Conservation (phyloP, 2,888 invertebrate species). For the Cryptus armator region DNA sequence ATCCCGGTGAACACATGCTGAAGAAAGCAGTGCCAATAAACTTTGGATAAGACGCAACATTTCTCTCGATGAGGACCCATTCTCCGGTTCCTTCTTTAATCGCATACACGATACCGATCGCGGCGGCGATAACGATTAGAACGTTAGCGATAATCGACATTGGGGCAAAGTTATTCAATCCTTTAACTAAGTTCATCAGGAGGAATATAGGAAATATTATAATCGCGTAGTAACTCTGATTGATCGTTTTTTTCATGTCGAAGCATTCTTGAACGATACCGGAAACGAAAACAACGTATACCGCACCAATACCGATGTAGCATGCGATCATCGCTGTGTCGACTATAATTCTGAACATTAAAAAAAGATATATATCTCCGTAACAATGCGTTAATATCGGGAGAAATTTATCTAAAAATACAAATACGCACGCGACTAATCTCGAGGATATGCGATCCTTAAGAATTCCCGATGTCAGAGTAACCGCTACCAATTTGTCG, state of each 20-base stretch:
- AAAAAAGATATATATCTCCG: neutral
- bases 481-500: constrained; percentile 72
- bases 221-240: constrained; percentile 71
- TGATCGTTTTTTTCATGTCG: constrained; percentile 65
- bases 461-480: constrained; percentile 66
- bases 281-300: constrained; percentile 76
- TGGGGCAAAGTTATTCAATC: constrained; percentile 70
- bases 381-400: no score
- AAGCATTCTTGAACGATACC: constrained; percentile 73
- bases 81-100: constrained; percentile 71
- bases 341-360: constrained; percentile 67
- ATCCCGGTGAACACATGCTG: constrained; percentile 75
- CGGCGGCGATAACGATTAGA: constrained; percentile 67
- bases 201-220: constrained; percentile 75
- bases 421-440: constrained; percentile 69
- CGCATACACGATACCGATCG: constrained; percentile 73
- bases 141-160: constrained; percentile 74
- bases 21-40: constrained; percentile 76
- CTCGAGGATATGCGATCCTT: constrained; percentile 68
- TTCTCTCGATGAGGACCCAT: constrained; percentile 69
- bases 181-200: constrained; percentile 72
- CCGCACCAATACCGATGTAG: constrained; percentile 76
- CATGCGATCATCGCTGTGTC: constrained; percentile 72
- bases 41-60: constrained; percentile 72
- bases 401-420: neutral